Evolutionary conservation across 2,888 invertebrate genomes (phyloP).

Genomic region (Caenorhabditis wallacei): DNA sequence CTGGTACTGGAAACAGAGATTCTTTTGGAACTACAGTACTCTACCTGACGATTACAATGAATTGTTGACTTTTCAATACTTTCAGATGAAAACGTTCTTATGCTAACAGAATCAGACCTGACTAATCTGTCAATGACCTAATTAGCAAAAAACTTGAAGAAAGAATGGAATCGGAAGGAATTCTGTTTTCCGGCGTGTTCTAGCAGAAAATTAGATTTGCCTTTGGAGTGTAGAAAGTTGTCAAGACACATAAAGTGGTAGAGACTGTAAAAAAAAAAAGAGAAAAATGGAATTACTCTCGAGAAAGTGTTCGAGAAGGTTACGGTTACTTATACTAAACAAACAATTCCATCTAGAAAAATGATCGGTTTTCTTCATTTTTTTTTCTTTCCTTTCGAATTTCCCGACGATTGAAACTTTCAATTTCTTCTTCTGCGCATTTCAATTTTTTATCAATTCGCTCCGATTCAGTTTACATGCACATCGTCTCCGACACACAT

Average conservation of each 20-base stretch:
- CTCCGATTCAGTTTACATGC: slow-evolving; percentile 30
- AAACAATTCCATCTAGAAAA: slow-evolving; percentile 41
- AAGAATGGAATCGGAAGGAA: slow-evolving; percentile 16
- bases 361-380: slow-evolving; percentile 34
- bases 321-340: slow-evolving; percentile 61
- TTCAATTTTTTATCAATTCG: slow-evolving; percentile 54
- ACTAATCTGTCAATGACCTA: slow-evolving; percentile 58
- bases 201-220: slow-evolving; percentile 55
- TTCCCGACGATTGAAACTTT: slow-evolving; percentile 46
- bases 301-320: slow-evolving; percentile 38
- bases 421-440: slow-evolving; percentile 59
- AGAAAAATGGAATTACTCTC: slow-evolving; percentile 23
- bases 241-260: slow-evolving; percentile 24
- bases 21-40: no score
- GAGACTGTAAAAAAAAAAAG: slow-evolving; percentile 24
- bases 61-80: no score
- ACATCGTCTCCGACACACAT: slow-evolving; percentile 38
- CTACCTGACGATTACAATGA: no score
- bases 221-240: not conserved
- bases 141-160: slow-evolving; percentile 53
- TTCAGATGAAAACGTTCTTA: slow-evolving; percentile 3
- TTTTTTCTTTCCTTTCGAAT: no score
- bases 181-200: slow-evolving; percentile 48
- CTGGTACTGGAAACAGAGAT: no score
- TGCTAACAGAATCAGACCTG: slow-evolving; percentile 23